Base-by-base conservation (phyloP, 2,888 invertebrate species). In the Volucella inanis region DNA sequence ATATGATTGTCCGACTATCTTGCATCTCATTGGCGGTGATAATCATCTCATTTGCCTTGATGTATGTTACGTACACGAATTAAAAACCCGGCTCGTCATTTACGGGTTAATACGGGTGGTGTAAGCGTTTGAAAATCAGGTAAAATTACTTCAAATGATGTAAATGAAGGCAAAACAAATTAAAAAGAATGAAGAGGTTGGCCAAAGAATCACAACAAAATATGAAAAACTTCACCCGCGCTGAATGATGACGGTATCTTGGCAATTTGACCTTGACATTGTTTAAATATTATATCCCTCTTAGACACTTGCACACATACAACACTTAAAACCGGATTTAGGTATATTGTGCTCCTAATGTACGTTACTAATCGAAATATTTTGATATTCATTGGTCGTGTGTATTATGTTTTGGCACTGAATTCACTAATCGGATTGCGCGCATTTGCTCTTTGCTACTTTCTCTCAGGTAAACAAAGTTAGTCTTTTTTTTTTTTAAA, bases 251-350 rank as follows among this genome's bases (percentile, higher is more conserved):
- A 59, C 61, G 59, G 41, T 31, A 54, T 76, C 76, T 31, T 31
- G 31, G 31, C 6, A 4, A 6, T 6, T 76, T 77, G 76, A 77
- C 70, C 81, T 82, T 82, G 76, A 82, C 76, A 59, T 71, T 82
- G 70, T 65, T 77, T 54, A 9, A 47, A 45, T 64, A 14, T 12
- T 14, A 71, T 22, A 22, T 22, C 18, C 18, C 57, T 15, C 22
- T 65, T 64, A 76, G 64, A 52, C 70, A 39, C 65, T 47, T 45
- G 52, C 52, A 62, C 49, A 47, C 43, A 52, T 41, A 47, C 61
- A 45, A 15, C 50, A 22, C 18, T 22, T 0, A 22, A 47, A 54
- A 57, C 49, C 49, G 57, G 9, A 18, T 75, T 57, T 47, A n/a
- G n/a, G n/a, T n/a, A 14, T 2, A 43, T 65, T 61, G 57, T 43